phyloP scores from a whole-genome alignment of 2,888 invertebrate genomes.

The Aporophyla nigra region DNA sequence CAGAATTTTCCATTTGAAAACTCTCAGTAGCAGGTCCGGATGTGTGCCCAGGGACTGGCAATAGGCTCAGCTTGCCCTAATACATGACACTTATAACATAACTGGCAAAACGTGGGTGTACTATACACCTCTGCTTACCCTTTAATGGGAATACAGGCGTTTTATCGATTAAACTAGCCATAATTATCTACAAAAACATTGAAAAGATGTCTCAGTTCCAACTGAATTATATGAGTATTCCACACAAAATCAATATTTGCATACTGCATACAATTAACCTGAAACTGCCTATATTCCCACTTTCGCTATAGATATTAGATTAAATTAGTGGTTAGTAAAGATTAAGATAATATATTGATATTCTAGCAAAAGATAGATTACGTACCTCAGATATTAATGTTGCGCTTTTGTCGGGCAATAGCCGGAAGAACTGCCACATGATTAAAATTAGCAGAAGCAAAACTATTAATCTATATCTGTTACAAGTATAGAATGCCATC shows the following conservation, averaged over 20 bases:
- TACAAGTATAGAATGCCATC: constrained; percentile 87
- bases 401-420: constrained; percentile 78
- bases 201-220: background rate
- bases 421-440: constrained; percentile 85
- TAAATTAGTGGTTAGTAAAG: constrained; percentile 1
- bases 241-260: constrained; percentile 25
- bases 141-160: constrained; percentile 1
- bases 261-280: background rate
- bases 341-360: constrained; percentile 32
- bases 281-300: constrained; percentile 32
- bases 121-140: constrained; percentile 6
- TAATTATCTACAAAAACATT: constrained; percentile 1
- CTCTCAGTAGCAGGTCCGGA: constrained; percentile 46
- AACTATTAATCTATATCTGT: constrained; percentile 85
- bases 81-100: constrained; percentile 34
- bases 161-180: background rate
- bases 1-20: constrained; percentile 37
- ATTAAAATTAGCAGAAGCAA: constrained; percentile 84
- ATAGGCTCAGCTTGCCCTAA: constrained; percentile 46
- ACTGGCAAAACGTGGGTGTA: constrained; percentile 2
- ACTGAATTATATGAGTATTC: background rate
- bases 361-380: constrained; percentile 53
- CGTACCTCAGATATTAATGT: constrained; percentile 75
- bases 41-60: constrained; percentile 44
- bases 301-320: background rate